Percentiles rank a stretch among this genome's conserved stretches.
Evolutionary conservation across 2,888 invertebrate species (phyloP).

Genomic region (Magallana nippona): DNA sequence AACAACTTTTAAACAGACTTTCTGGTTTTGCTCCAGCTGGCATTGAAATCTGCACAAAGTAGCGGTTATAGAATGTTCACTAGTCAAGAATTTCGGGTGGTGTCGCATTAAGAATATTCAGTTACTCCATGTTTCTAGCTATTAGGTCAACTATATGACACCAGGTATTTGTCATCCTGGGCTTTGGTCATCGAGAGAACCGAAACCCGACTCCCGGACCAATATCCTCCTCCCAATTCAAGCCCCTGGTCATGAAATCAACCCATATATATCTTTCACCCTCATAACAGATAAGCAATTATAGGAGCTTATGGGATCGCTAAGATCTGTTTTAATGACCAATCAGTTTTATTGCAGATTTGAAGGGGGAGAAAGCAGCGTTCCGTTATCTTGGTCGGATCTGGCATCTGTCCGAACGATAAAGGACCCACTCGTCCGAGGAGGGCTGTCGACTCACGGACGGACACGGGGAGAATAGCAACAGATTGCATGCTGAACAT

Average conservation of each 20-base stretch:
- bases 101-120: not conserved
- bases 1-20: not conserved
- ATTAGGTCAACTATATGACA: conserved; percentile 8
- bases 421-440: conserved; percentile 16
- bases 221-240: not conserved
- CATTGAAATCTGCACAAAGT: conserved; percentile 14
- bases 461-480: conserved; percentile 21
- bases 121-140: not conserved
- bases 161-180: not conserved
- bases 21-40: not conserved
- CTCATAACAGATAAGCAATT: conserved; percentile 20
- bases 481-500: conserved; percentile 33
- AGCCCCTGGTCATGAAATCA: conserved; percentile 14
- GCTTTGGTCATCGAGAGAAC: not conserved
- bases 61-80: not conserved
- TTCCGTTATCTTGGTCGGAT: not conserved
- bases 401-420: conserved; percentile 19
- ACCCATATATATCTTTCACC: conserved; percentile 30
- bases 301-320: conserved; percentile 7
- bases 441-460: not conserved
- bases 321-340: conserved; percentile 28
- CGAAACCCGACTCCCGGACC: conserved; percentile 1
- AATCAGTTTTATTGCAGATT: conserved; percentile 26
- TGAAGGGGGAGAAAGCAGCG: not conserved
- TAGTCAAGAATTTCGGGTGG: not conserved